Evolutionary conservation across 2,113 vertebrate genomes (phyloP).

Genomic region (Phalacrocorax aristotelis): DNA sequence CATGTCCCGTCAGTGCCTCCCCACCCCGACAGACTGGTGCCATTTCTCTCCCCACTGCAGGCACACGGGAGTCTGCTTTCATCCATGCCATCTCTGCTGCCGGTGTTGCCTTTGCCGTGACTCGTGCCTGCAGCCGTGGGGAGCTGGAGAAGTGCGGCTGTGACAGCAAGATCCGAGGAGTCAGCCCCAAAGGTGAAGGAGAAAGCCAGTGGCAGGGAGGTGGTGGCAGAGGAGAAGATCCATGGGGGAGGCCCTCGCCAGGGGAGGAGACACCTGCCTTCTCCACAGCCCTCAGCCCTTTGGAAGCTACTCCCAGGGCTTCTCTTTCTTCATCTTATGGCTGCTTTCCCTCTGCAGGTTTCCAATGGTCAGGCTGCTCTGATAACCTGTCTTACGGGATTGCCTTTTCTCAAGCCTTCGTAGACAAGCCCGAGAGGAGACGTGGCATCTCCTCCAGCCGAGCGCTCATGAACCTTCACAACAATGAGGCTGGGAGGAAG

Average conservation of each 20-base stretch:
- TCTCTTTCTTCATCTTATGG: not conserved
- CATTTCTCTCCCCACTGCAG: not conserved
- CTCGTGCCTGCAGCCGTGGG: constrained; percentile 74
- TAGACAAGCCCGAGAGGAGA: constrained; percentile 77
- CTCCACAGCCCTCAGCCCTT: not conserved
- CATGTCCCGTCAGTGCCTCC: accelerated
- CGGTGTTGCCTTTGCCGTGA: constrained; percentile 74
- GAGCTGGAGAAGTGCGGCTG: constrained; percentile 82
- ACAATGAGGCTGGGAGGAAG: constrained; percentile 79
- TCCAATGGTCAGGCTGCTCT: constrained; percentile 83
- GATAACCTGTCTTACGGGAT: constrained; percentile 77
- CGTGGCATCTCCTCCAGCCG: constrained; percentile 68
- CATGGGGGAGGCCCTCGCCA: not conserved
- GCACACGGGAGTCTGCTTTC: constrained; percentile 75
- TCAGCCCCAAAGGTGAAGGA: constrained; percentile 76
- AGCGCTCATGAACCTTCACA: constrained; percentile 78
- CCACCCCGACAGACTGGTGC: not conserved
- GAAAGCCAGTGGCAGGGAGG: not conserved
- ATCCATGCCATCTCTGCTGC: constrained; percentile 74
- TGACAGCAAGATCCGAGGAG: constrained; percentile 73
- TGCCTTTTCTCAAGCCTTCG: constrained; percentile 82
- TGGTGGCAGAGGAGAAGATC: not conserved
- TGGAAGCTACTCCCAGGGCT: not conserved
- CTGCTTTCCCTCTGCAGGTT: constrained; percentile 51
- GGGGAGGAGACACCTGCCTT: not conserved